These are phyloP conservation scores for Acanthococcus lagerstroemiae DNA, from an alignment of 2,888 invertebrate genomes.

Conservation along the genomic window DNA sequence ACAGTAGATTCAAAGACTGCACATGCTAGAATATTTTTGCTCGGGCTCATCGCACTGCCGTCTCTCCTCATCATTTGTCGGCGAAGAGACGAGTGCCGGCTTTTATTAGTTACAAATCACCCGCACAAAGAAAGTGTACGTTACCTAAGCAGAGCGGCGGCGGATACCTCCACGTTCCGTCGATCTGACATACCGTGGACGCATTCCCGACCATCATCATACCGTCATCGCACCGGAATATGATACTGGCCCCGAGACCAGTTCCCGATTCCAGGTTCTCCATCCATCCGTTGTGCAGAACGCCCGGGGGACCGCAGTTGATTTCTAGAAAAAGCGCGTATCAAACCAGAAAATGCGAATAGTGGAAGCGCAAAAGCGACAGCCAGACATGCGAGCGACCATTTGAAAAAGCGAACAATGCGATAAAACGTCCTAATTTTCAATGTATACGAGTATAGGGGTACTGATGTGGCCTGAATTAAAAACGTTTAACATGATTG, in stretches of 20 bases:
- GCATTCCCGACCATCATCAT: slow-evolving; percentile 82
- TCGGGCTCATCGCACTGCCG: too few species aligned
- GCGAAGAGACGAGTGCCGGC: too few species aligned
- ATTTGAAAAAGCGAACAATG: not conserved
- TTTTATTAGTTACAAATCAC: too few species aligned
- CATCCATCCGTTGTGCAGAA: slow-evolving; percentile 90
- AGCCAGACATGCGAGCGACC: slow-evolving; percentile 20
- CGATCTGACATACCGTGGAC: slow-evolving; percentile 83
- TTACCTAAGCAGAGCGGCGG: slow-evolving; percentile 80
- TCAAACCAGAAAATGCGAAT: slow-evolving; percentile 24
- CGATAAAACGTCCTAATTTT: too few species aligned
- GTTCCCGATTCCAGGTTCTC: slow-evolving; percentile 84
- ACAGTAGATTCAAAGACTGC: too few species aligned
- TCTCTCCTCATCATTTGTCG: too few species aligned
- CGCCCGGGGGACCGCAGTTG: slow-evolving; percentile 89
- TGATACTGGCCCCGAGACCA: slow-evolving; percentile 80
- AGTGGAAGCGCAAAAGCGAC: slow-evolving; percentile 1
- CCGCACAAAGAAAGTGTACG: too few species aligned
- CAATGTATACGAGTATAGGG: too few species aligned
- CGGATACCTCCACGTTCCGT: slow-evolving; percentile 90
- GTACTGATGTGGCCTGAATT: too few species aligned
- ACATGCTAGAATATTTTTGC: too few species aligned
- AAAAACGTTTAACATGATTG: too few species aligned
- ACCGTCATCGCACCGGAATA: slow-evolving; percentile 84
- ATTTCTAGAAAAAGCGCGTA: slow-evolving; percentile 59